These are phyloP conservation scores for Sprattus sprattus DNA, from an alignment of 2,113 vertebrate genomes.

Conservation along the genomic window DNA sequence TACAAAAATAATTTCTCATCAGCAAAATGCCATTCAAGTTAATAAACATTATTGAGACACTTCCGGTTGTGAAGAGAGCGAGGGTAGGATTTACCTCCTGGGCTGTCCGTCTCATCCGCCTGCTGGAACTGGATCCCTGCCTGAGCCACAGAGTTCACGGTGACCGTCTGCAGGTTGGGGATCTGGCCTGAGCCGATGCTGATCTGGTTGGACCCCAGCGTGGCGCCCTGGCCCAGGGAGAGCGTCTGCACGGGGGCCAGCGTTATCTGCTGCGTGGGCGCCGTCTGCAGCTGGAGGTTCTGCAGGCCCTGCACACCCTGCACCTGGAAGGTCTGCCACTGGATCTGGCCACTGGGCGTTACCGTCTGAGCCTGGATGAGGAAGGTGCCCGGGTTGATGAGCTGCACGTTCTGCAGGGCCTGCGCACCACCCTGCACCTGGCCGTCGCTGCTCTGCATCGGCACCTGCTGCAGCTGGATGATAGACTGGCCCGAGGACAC, in stretches of 20 bases:
- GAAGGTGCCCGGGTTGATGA: conserved; percentile 97
- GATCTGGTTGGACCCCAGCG: conserved; percentile 81
- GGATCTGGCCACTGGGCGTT: conserved; percentile 95
- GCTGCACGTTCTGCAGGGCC: conserved; percentile 90
- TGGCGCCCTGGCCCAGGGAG: conserved; percentile 86
- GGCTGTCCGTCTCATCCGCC: conserved; percentile 83
- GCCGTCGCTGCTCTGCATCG: conserved; percentile 85
- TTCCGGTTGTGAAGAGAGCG: not conserved
- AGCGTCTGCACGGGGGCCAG: conserved; percentile 95
- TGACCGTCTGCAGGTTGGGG: conserved; percentile 97
- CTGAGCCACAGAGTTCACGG: conserved; percentile 90
- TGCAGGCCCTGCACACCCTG: conserved; percentile 98
- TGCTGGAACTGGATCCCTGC: conserved; percentile 86
- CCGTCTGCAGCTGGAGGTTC: conserved; percentile 95
- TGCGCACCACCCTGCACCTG: conserved; percentile 86
- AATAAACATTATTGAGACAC: not conserved
- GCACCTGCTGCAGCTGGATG: conserved; percentile 92
- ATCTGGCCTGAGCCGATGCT: conserved; percentile 90
- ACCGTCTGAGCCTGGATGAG: conserved; percentile 99
- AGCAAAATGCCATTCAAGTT: too few relatives aligned
- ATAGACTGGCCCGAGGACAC: conserved; percentile 85
- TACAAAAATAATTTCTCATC: too few relatives aligned
- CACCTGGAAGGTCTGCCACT: conserved; percentile 99
- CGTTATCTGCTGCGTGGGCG: conserved; percentile 93
- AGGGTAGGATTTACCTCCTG: conserved; percentile 76